phyloP scores from a whole-genome alignment of 1,140 invertebrate genomes.

The Hermatobates lingyangjiaoensis region DNA sequence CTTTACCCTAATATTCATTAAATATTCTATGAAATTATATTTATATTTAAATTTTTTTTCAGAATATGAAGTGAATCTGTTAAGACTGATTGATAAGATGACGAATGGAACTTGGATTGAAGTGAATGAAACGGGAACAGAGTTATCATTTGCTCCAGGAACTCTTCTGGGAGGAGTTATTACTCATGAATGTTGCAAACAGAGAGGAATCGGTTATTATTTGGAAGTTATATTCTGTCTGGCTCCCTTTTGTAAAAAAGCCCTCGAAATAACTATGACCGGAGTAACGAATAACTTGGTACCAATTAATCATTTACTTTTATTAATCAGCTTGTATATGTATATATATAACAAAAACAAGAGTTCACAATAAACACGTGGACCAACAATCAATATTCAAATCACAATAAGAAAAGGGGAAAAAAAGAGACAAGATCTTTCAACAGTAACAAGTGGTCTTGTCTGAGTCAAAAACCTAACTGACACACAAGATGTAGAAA shows the following conservation, averaged over 20 bases:
- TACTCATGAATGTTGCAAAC: slow-evolving; percentile 66
- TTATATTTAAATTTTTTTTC: slow-evolving; percentile 20
- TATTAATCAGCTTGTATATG: slow-evolving; percentile 4
- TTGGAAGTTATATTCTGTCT: slow-evolving; percentile 73
- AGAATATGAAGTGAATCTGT: slow-evolving; percentile 84
- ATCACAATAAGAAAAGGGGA: no score
- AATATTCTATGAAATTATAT: no score
- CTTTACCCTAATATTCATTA: no score
- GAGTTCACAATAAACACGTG: no score
- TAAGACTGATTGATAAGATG: slow-evolving; percentile 76
- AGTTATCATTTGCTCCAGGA: slow-evolving; percentile 74
- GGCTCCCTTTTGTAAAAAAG: slow-evolving; percentile 87
- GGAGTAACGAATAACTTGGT: slow-evolving; percentile 78
- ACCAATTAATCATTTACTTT: slow-evolving; percentile 17
- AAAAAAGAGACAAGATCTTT: no score
- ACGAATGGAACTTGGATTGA: slow-evolving; percentile 85
- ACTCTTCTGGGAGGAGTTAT: slow-evolving; percentile 69
- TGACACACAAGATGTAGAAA: no score
- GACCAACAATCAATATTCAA: no score
- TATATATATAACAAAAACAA: no score
- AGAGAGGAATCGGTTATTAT: slow-evolving; percentile 77
- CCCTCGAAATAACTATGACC: slow-evolving; percentile 56
- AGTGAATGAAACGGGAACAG: slow-evolving; percentile 83
- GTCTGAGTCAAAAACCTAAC: no score
- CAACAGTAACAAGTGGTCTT: no score